Evolutionary conservation across 2,888 invertebrate genomes (phyloP).

Genomic region (Tipula vernalis): DNA sequence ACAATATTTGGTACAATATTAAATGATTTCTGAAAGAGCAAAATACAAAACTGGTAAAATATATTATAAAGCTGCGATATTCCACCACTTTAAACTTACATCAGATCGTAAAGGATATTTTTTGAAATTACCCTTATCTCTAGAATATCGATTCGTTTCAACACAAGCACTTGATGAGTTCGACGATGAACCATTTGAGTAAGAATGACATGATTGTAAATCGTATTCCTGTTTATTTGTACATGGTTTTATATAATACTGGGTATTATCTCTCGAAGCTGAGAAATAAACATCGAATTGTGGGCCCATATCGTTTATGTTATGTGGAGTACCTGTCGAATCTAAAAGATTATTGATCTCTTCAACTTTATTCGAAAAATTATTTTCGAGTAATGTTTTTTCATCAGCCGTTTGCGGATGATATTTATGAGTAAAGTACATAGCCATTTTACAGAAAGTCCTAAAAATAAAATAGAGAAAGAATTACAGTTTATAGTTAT

Average conservation of each 20-base stretch:
- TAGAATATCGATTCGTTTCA: background rate
- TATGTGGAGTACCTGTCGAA: background rate
- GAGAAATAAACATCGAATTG: background rate
- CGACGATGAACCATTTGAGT: background rate
- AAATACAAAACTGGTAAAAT: background rate
- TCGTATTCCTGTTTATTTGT: background rate
- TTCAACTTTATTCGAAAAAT: background rate
- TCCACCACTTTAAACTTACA: background rate
- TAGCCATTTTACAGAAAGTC: background rate
- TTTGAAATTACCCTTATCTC: background rate
- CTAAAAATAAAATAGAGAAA: background rate
- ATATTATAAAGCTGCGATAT: background rate
- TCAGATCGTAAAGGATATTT: background rate
- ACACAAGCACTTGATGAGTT: background rate
- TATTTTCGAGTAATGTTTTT: background rate
- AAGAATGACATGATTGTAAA: background rate
- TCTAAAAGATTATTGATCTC: background rate
- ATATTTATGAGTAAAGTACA: background rate
- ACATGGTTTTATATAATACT: background rate
- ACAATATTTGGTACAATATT: background rate
- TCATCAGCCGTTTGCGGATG: background rate
- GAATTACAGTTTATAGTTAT: background rate
- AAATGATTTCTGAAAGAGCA: background rate
- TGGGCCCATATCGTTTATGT: background rate
- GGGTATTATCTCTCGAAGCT: background rate